Evolutionary conservation across 2,888 invertebrate species (phyloP).

Genomic region (Watsonalla cultraria): DNA sequence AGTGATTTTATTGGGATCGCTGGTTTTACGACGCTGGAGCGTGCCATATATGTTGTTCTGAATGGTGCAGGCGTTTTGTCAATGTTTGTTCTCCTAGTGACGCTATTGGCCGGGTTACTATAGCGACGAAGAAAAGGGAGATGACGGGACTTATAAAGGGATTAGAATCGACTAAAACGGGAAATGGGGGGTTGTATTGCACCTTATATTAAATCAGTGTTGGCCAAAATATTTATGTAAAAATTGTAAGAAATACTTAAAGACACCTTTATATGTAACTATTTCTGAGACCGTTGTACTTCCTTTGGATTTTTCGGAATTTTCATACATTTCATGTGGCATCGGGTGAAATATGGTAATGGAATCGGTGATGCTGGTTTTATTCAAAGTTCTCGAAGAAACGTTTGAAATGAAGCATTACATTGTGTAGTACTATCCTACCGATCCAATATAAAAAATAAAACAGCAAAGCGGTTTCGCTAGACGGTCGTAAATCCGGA

Average conservation of each 20-base stretch:
- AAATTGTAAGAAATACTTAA: no score
- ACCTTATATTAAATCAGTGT: no score
- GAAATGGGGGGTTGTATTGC: no score
- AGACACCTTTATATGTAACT: no score
- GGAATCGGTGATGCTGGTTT: neutral
- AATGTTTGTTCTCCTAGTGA: neutral
- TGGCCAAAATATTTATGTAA: no score
- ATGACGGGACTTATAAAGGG: no score
- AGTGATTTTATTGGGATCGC: constrained; percentile 3
- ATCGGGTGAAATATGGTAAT: neutral
- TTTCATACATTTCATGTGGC: neutral
- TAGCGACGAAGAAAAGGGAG: neutral
- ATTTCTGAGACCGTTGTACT: no score
- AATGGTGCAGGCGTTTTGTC: neutral
- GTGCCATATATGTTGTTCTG: neutral
- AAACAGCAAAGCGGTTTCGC: neutral
- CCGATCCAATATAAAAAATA: neutral
- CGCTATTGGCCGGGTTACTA: neutral
- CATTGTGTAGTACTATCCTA: neutral
- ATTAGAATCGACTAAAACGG: no score
- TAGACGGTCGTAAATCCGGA: neutral
- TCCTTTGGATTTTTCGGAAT: no score
- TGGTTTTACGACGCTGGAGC: neutral
- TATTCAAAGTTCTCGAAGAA: neutral
- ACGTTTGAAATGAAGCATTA: neutral